These are phyloP conservation scores for Centrocercus urophasianus DNA, from an alignment of 2,113 vertebrate species.

Conservation along the genomic window DNA sequence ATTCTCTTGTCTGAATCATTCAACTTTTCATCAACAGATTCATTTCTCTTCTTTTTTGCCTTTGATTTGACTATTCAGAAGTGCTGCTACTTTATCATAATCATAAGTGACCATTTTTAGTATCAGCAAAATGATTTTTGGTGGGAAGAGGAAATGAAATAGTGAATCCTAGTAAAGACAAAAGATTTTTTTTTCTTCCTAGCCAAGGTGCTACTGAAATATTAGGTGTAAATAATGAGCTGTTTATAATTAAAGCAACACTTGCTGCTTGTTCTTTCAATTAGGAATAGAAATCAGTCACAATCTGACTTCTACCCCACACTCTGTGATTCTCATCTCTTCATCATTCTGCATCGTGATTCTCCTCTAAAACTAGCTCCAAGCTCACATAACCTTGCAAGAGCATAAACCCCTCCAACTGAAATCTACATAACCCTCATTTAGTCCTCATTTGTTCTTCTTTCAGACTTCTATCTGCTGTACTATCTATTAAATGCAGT, in stretches of 20 bases:
- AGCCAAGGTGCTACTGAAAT: background rate
- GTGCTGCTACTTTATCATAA: constrained; percentile 35
- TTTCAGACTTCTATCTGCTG: background rate
- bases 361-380: background rate
- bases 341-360: background rate
- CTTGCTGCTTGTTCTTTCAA: background rate
- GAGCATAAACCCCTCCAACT: background rate
- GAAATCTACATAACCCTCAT: background rate
- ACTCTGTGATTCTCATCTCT: background rate
- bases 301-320: background rate
- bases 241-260: background rate
- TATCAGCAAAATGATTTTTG: background rate
- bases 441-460: background rate
- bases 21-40: constrained; percentile 50
- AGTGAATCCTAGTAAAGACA: background rate
- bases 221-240: background rate
- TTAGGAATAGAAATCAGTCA: background rate
- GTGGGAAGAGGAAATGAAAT: constrained; percentile 27
- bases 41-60: background rate
- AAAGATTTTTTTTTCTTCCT: background rate
- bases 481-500: background rate
- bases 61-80: constrained; percentile 68
- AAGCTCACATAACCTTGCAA: background rate
- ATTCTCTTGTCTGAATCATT: constrained; percentile 48
- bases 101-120: constrained; percentile 39